Evolutionary conservation across 2,113 vertebrate species (phyloP).

Genomic region (Leucoraja erinaceus): DNA sequence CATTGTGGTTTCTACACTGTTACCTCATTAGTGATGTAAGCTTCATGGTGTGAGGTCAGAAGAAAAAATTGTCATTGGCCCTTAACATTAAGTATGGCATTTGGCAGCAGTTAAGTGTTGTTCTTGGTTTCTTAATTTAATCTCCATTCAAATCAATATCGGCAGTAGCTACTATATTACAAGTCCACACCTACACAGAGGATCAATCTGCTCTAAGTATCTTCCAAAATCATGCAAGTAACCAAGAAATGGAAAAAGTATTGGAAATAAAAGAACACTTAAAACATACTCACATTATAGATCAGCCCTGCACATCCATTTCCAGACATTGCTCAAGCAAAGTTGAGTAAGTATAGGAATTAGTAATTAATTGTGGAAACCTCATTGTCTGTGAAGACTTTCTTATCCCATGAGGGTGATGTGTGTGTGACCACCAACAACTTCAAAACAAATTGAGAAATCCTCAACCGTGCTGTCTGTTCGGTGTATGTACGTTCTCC

Average conservation of each 20-base stretch:
- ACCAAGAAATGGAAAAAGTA: not conserved
- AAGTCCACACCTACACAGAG: too few species aligned
- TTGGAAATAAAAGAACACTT: not conserved
- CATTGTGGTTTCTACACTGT: not conserved
- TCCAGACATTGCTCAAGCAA: not conserved
- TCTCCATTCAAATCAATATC: too few species aligned
- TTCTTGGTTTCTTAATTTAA: too few species aligned
- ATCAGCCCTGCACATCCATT: not conserved
- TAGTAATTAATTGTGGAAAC: too few species aligned
- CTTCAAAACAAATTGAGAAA: not conserved
- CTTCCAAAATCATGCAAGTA: not conserved
- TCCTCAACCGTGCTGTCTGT: not conserved
- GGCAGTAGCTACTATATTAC: too few species aligned
- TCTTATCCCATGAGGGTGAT: not conserved
- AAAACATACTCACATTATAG: not conserved
- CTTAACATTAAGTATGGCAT: too few species aligned
- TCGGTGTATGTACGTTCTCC: too few species aligned
- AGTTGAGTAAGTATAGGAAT: not conserved
- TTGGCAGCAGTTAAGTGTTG: too few species aligned
- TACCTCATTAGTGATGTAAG: too few species aligned
- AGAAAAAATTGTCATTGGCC: too few species aligned
- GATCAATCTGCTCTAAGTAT: not conserved
- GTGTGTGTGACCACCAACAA: not conserved
- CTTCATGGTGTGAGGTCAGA: too few species aligned
- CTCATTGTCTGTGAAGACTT: too few species aligned